Evolutionary conservation across 2,888 invertebrate species (phyloP), one percentile per base, ranked within the genome.

Genomic region (Calliopum simillimum): DNA sequence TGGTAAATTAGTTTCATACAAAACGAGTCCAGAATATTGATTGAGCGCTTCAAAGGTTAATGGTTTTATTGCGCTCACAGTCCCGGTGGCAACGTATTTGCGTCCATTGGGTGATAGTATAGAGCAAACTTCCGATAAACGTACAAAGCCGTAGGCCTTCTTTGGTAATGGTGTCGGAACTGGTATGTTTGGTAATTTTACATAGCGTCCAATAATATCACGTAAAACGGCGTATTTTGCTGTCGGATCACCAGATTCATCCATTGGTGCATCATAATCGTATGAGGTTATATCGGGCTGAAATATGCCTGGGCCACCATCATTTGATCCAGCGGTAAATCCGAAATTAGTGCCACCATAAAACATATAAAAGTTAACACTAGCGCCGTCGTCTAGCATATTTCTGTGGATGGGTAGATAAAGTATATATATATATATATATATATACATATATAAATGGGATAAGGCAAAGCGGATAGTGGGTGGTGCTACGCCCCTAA

Each of bases 281-380:
- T 97, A 97, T 3, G 94, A 95, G 3, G 95, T 96, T 59, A 94
- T 88, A 80, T 93, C 92, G 1, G 93, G 90, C 70, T 87, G 86
- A 79, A 89, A 93, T 6, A 77, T 79, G 1, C 84, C 86, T 0
- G 83, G 83, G 3, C 85, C 85, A 13, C 79, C 82, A 65, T 88
- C 77, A 82, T 88, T 86, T 8, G 86, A 84, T 3, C 90, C 90
- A 49, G 90, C 86, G 1, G 88, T 91, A 78, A 92, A 95, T 68
- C 91, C 94, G 80, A 92, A 94, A 80, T 94, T 96, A 1, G 94
- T 94, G 63, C 97, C 97, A 14, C 97, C 97, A 79, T 91, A 92
- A 86, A 96, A 96, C 93, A 97, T 95, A 82, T 97, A 98, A 77
- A 97, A 90, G 80, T 95, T 97, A 47, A 97, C 91, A 62, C 92